A percentile compares a stretch with the other conserved stretches of the same genome.
Conservation (phyloP, 2,888 invertebrate genomes). For the Pseudanteris insignis region DNA sequence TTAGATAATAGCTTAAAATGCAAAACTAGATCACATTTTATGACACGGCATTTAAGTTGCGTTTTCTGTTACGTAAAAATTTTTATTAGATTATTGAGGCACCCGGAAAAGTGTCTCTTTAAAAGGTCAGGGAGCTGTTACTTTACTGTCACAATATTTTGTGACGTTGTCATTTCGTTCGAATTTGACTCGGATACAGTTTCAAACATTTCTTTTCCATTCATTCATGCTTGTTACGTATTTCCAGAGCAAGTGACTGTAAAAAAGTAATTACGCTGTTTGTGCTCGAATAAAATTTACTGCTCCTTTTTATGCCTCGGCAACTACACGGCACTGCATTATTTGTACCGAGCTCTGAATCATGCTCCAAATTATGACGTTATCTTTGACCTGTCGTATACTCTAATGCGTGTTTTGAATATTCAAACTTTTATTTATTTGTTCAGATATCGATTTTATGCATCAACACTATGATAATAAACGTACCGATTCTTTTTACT, state of each 20-base stretch:
- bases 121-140: conserved; percentile 25
- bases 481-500: too few species aligned
- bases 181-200: conserved; percentile 21
- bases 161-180: conserved; percentile 9
- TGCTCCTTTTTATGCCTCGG: conserved; percentile 4
- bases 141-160: conserved; percentile 33
- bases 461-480: too few species aligned
- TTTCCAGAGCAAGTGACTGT: conserved; percentile 20
- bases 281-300: conserved; percentile 10
- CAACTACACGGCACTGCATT: conserved; percentile 7
- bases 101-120: conserved; percentile 8
- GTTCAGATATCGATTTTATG: too few species aligned
- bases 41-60: conserved; percentile 14
- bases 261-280: conserved; percentile 20
- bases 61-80: conserved; percentile 34
- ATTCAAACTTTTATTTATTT: too few species aligned
- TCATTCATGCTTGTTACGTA: conserved; percentile 5
- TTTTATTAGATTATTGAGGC: conserved; percentile 50
- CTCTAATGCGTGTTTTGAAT: too few species aligned
- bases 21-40: conserved; percentile 32
- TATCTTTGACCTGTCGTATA: too few species aligned
- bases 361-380: conserved; percentile 1
- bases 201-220: conserved; percentile 7
- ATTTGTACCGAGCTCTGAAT: conserved; percentile 4
- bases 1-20: conserved; percentile 15